Base-by-base conservation (phyloP, 2,797 vertebrate species). In the Protosalanx chinensis region DNA sequence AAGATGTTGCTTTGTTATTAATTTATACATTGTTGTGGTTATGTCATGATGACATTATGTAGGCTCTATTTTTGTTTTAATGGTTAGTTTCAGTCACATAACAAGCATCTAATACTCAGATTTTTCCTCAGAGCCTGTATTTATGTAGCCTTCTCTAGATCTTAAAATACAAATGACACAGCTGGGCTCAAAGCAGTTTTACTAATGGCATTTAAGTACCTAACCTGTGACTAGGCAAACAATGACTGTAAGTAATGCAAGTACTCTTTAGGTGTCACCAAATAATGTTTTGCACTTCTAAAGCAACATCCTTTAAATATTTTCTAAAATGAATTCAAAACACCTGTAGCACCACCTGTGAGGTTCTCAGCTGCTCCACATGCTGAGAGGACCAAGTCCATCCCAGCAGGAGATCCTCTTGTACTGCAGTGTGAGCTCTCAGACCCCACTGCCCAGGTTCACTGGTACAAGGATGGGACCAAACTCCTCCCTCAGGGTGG, bases 401-500 rank as follows among this genome's bases (percentile, higher is more conserved):
- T 89, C 87, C 90, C 91, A 85, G 88, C 88, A 1, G 95, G 91
- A 76, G 91, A 91, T 46, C 91, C 85, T 0, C 88, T 93, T 86
- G 86, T 79, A 37, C 92, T 93, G 82, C 88, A 82, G 79, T 91
- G 93, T 64, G 93, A 97, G 79, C 87, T 92, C 80, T 94, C 95
- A 80, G 84, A 92, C 4, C 85, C 77, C 0, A 83, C 88, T 27
- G 91, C 85, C 0, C 79, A 82, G 0, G 92, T 94, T 83, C 70
- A 8, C 85, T 95, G 94, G 93, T 82, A 84, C 86, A 93, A 94
- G 85, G 91, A 97, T 0, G 95, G 92, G n/a, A 87, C 91, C 76
- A 72, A 86, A 79, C 83, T 84, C 3, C 80, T 94, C 58, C 91
- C 93, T 82, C 86, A 91, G 2, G 89, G 84, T 5, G 93, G 89